Conservation (phyloP, 2,888 invertebrate species). For the Drosophila ochracea region DNA sequence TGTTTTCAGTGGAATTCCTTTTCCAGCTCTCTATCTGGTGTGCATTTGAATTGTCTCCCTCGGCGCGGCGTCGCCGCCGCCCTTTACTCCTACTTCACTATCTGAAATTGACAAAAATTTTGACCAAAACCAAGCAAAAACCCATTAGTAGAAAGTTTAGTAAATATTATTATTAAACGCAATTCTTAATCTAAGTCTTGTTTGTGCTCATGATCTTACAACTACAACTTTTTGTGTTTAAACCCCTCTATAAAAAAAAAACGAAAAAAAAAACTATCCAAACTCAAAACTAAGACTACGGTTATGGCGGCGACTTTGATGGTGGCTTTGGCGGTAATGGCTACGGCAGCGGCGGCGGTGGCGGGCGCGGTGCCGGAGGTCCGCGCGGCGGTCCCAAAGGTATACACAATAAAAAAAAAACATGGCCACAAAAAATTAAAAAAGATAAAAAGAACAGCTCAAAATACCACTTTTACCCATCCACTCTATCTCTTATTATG, state of each 20-base stretch:
- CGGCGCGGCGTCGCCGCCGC: conserved; percentile 48
- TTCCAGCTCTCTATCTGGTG: conserved; percentile 69
- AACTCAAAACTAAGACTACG: conserved; percentile 87
- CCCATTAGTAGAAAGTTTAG: conserved; percentile 15
- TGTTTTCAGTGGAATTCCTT: conserved; percentile 73
- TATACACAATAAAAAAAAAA: conserved; percentile 84
- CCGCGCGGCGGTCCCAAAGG: conserved; percentile 95
- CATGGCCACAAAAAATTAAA: conserved; percentile 18
- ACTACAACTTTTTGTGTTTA: conserved; percentile 54
- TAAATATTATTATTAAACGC: conserved; percentile 30
- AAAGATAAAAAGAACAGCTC: background rate
- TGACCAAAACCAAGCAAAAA: conserved; percentile 63
- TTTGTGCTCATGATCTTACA: conserved; percentile 45
- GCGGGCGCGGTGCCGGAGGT: conserved; percentile 91
- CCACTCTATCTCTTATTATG: conserved; percentile 20
- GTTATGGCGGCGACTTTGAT: conserved; percentile 85
- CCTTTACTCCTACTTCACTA: background rate
- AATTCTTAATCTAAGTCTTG: conserved; percentile 37
- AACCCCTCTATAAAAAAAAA: conserved; percentile 26
- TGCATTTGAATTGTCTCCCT: conserved; percentile 78
- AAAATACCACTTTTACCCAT: conserved; percentile 22
- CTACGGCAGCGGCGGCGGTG: conserved; percentile 91
- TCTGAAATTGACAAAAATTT: conserved; percentile 54
- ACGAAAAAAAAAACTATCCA: conserved; percentile 11
- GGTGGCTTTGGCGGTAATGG: conserved; percentile 95